phyloP scores from a whole-genome alignment of 2,797 vertebrate species.

The Acropternis orthonyx region DNA sequence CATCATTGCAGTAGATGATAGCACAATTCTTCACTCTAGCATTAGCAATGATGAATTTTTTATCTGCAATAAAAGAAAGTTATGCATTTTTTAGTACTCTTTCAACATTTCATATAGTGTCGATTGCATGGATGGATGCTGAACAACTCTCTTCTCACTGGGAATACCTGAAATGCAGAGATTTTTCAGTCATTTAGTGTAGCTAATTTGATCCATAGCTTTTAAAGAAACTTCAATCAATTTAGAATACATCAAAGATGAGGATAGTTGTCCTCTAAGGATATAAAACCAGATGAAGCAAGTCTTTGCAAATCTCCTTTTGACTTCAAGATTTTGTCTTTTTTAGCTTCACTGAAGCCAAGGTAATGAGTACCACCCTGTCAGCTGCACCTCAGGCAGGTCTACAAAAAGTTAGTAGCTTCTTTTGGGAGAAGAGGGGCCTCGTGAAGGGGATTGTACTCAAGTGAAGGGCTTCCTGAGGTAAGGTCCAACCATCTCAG shows the following conservation, averaged over 20 bases:
- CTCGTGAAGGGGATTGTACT: neutral
- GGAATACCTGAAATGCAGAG: neutral
- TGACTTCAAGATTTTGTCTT: neutral
- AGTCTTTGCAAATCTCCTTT: neutral
- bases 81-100: conserved; percentile 68
- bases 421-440: neutral
- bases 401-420: neutral
- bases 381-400: neutral
- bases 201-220: neutral
- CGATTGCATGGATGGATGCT: neutral
- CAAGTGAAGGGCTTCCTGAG: neutral
- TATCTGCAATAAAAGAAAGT: conserved; percentile 84
- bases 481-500: neutral
- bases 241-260: neutral
- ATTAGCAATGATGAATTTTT: conserved; percentile 99
- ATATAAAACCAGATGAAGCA: neutral
- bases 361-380: rapidly evolving
- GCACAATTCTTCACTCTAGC: conserved; percentile 97
- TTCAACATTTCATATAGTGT: conserved; percentile 36
- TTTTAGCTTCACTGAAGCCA: neutral
- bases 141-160: neutral
- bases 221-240: neutral
- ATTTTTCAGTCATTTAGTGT: neutral
- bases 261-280: neutral
- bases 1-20: conserved; percentile 99